These are phyloP conservation scores for Drosophila kikkawai DNA, from an alignment of 1,140 invertebrate species.

Conservation along the genomic window DNA sequence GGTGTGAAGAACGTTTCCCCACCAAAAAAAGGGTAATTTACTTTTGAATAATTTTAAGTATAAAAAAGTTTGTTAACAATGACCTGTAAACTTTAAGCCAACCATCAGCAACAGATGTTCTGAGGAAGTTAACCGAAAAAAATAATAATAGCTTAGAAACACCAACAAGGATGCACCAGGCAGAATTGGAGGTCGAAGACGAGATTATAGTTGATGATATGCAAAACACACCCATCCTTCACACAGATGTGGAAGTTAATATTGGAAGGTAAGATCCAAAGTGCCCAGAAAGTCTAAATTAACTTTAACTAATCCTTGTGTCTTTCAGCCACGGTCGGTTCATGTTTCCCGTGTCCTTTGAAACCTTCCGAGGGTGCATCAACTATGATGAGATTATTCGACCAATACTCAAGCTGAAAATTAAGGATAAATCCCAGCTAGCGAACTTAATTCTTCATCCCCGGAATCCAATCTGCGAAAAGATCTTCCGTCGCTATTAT, in stretches of 20 bases:
- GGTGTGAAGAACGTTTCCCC: too few species aligned
- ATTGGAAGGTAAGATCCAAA: conserved; percentile 15
- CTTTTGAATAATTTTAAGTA: too few species aligned
- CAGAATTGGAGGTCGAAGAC: too few species aligned
- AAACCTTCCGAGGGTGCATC: conserved; percentile 31
- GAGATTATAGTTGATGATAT: too few species aligned
- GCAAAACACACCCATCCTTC: too few species aligned
- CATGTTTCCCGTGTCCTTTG: conserved; percentile 36
- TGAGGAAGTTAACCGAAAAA: background rate
- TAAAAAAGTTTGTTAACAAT: too few species aligned
- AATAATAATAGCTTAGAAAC: background rate
- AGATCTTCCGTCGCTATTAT: conserved; percentile 36
- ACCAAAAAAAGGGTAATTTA: too few species aligned
- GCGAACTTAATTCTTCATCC: background rate
- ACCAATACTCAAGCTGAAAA: conserved; percentile 10
- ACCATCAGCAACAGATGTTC: background rate
- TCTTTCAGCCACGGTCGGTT: conserved; percentile 21
- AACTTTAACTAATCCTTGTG: background rate
- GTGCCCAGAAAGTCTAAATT: background rate
- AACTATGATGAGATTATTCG: conserved; percentile 34
- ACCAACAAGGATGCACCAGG: too few species aligned
- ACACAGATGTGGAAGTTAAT: conserved; percentile 12
- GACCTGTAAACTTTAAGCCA: too few species aligned
- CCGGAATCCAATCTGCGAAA: conserved; percentile 1
- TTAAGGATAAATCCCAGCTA: background rate